Evolutionary conservation across 2,113 vertebrate species (phyloP), one percentile per base, ranked within the genome.

Genomic region (Tachysurus vachellii): DNA sequence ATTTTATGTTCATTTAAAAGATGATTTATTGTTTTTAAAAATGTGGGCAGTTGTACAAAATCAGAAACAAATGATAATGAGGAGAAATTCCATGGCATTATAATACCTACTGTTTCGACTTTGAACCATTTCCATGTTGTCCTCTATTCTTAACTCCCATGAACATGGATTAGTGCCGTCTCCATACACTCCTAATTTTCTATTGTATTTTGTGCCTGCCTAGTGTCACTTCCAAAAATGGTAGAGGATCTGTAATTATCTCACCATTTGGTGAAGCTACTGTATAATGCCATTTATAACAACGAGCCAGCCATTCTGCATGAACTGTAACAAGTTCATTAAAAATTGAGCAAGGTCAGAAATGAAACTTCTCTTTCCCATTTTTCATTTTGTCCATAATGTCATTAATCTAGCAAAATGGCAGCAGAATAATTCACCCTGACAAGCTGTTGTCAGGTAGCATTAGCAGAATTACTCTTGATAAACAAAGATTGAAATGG

Each of bases 341-440:
- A 96, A 95, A 93, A 94, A 95, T 96, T 94, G 81, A 95, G 88
- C 93, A 93, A 94, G 94, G 94, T 95, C 94, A 95, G 92, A 93
- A 94, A 94, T 94, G 91, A 94, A 94, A 92, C 92, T 89, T 85
- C 82, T 93, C 90, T 90, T 59, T 84, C 90, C 92, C 93, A 95
- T 95, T 94, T 92, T 90, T 95, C 94, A 95, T 94, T 93, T 93
- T 92, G 93, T 92, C 91, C 89, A 92, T 93, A 92, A 94, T 94
- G 94, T 93, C 91, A 96, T 95, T 93, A 93, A 95, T 95, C 93
- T 93, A 91, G 85, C 90, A 68, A 82, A 93, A 93, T 91, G 90
- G 89, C 89, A 91, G 80, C 77, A 85, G 85, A 93, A 94, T 94
- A 90, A 94, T 93, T 94, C 88, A 93, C 70, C 85, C 54, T 92